Evolutionary conservation across 2,113 vertebrate species (phyloP).

Genomic region (Hirundichthys speculiger): DNA sequence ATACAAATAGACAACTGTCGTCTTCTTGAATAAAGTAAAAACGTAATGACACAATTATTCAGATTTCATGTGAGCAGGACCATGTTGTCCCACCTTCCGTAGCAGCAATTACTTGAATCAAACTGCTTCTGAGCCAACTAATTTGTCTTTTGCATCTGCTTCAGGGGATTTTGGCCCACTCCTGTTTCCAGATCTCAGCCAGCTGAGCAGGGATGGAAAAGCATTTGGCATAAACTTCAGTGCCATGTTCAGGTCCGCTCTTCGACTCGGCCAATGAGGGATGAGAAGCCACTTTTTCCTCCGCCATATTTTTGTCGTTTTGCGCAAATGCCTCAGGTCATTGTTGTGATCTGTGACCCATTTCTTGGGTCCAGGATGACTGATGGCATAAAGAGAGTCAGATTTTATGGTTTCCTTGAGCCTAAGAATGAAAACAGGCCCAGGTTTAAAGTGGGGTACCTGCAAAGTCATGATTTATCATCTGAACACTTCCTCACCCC

Average conservation of each 20-base stretch:
- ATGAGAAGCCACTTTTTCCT: slow-evolving; percentile 4
- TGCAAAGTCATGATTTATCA: too few species aligned
- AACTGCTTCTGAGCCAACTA: background rate
- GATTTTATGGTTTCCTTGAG: background rate
- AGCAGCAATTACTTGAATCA: background rate
- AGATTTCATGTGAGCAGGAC: too few species aligned
- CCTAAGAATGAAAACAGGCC: background rate
- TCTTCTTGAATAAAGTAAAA: too few species aligned
- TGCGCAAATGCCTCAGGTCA: slow-evolving; percentile 6
- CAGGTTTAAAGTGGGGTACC: background rate
- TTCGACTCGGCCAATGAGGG: background rate
- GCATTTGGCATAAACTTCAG: background rate
- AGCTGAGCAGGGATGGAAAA: background rate
- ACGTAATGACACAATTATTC: too few species aligned
- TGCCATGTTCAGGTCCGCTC: background rate
- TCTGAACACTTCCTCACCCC: too few species aligned
- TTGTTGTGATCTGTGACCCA: slow-evolving; percentile 14
- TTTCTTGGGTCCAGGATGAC: background rate
- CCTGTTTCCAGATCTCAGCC: background rate
- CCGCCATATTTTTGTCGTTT: background rate
- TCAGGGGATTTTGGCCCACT: background rate
- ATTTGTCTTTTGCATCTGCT: background rate
- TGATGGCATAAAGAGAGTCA: background rate
- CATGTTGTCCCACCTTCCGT: too few species aligned
- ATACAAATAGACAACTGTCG: too few species aligned